Evolutionary conservation across 2,888 invertebrate genomes (phyloP).

Genomic region (Myopa testacea): DNA sequence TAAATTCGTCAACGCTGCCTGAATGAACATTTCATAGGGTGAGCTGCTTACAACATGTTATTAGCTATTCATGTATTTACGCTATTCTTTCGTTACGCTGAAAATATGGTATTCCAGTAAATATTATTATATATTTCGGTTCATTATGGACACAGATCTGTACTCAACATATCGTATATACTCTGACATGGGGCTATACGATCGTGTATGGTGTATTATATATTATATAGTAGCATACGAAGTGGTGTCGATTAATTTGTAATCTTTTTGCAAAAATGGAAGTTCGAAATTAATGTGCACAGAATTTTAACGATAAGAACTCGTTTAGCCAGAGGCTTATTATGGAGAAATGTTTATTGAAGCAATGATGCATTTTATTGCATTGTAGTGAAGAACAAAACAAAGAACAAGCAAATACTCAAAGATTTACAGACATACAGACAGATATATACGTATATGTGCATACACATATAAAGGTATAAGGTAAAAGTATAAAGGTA

Average conservation of each 20-base stretch:
- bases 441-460: too few relatives aligned
- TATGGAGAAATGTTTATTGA: background rate
- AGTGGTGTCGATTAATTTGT: background rate
- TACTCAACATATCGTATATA: background rate
- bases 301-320: conserved; percentile 14
- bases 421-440: too few relatives aligned
- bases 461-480: background rate
- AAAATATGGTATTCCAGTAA: too few relatives aligned
- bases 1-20: too few relatives aligned
- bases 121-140: too few relatives aligned
- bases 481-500: background rate
- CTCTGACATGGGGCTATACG: too few relatives aligned
- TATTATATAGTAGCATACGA: background rate
- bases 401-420: too few relatives aligned
- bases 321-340: background rate
- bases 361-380: too few relatives aligned
- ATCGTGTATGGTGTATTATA: background rate
- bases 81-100: too few relatives aligned
- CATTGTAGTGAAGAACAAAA: too few relatives aligned
- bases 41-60: background rate
- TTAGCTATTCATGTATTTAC: background rate
- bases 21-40: background rate
- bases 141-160: background rate
- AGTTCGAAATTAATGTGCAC: conserved; percentile 11
- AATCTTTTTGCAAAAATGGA: conserved; percentile 18